A percentile compares a stretch with the other conserved stretches of the same genome.
Conservation (phyloP, 2,888 invertebrate species). For the Micropterix aruncella region DNA sequence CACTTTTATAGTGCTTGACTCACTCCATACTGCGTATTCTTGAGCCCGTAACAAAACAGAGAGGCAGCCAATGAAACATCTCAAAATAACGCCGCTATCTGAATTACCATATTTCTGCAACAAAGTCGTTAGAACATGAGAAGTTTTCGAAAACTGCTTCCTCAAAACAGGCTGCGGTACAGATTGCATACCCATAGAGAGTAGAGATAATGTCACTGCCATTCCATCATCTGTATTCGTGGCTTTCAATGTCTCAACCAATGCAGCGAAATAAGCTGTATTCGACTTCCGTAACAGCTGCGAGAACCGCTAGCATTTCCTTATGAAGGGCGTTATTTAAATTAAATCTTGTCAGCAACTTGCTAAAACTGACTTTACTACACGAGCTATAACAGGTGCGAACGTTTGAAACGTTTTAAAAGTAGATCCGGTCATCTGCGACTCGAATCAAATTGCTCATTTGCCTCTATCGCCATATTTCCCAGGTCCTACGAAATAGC, state of each 20-base stretch:
- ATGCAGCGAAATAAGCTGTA: constrained; percentile 85
- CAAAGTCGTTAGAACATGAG: constrained; percentile 50
- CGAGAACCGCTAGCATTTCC: constrained; percentile 87
- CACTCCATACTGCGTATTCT: constrained; percentile 61
- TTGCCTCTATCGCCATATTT: constrained; percentile 33
- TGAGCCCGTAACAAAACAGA: constrained; percentile 64
- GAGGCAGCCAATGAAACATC: constrained; percentile 48
- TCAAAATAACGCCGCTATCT: constrained; percentile 51
- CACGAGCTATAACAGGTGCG: constrained; percentile 85
- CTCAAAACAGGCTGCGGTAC: constrained; percentile 67
- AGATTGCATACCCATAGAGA: constrained; percentile 78
- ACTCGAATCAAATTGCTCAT: constrained; percentile 33
- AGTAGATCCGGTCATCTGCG: constrained; percentile 41
- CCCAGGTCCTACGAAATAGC: constrained; percentile 40
- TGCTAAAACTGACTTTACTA: constrained; percentile 79
- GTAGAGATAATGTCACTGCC: constrained; percentile 64
- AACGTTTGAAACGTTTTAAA: constrained; percentile 74
- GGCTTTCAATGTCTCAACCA: constrained; percentile 70
- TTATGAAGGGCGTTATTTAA: constrained; percentile 73
- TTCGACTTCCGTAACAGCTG: constrained; percentile 87
- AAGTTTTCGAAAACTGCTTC: constrained; percentile 59
- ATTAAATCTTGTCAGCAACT: constrained; percentile 57
- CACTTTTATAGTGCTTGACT: constrained; percentile 55
- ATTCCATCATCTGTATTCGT: constrained; percentile 59
- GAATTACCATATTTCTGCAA: constrained; percentile 55